phyloP scores from a whole-genome alignment of 2,113 vertebrate species.

The Scomber scombrus region DNA sequence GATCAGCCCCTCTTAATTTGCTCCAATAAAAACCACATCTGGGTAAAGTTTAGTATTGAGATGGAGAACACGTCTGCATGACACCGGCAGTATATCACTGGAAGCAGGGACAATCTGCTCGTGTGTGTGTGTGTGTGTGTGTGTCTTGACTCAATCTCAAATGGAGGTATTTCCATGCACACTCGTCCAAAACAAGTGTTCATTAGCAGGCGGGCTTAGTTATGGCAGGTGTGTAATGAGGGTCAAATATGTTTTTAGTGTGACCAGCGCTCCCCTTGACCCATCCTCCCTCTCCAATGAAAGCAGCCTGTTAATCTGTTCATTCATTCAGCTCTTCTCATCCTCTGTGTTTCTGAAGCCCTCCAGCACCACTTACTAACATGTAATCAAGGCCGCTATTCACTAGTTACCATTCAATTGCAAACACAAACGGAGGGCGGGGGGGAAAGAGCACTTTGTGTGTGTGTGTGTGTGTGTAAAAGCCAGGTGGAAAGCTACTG shows the following conservation, averaged over 20 bases:
- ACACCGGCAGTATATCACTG: background rate
- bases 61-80: background rate
- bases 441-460: background rate
- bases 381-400: conserved; percentile 6
- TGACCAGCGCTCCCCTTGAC: background rate
- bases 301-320: conserved; percentile 1
- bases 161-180: background rate
- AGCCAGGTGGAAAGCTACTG: conserved; percentile 29
- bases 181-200: background rate
- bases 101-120: background rate
- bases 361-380: background rate
- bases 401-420: background rate
- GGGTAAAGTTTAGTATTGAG: conserved; percentile 33
- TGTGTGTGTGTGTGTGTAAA: background rate
- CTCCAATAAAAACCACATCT: conserved; percentile 56
- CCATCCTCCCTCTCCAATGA: background rate
- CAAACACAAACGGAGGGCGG: conserved; percentile 1
- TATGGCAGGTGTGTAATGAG: conserved; percentile 4
- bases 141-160: background rate
- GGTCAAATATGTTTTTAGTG: conserved; percentile 22
- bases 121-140: background rate
- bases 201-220: background rate
- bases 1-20: conserved; percentile 53
- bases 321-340: background rate
- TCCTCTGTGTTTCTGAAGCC: background rate